Conservation (phyloP, 2,113 vertebrate genomes). For the Gymnocephalus cernua region DNA sequence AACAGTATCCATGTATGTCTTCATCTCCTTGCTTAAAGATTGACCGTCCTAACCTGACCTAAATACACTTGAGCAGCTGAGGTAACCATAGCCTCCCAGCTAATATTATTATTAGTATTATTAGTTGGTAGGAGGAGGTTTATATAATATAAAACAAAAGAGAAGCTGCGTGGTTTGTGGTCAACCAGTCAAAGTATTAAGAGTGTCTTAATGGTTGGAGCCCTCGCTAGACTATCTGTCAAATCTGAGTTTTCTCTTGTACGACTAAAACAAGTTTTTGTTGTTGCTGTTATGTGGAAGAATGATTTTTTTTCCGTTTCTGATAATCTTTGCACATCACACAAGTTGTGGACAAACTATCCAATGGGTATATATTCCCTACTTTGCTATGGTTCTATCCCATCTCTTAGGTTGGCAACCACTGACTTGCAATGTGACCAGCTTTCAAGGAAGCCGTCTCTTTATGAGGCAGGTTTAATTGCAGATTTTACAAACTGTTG, state of each 20-base stretch:
- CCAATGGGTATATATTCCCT: too few relatives aligned
- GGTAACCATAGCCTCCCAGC: background rate
- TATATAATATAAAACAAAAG: background rate
- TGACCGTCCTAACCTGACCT: background rate
- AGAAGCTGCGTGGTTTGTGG: conserved; percentile 3
- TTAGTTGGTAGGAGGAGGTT: background rate
- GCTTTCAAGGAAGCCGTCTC: background rate
- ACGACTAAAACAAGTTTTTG: background rate
- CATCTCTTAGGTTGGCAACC: too few relatives aligned
- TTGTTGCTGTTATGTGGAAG: background rate
- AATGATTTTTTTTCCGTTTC: background rate
- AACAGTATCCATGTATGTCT: background rate
- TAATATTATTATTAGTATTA: background rate
- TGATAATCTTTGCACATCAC: background rate
- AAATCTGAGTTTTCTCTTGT: too few relatives aligned
- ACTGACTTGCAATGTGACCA: background rate
- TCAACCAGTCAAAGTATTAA: conserved; percentile 8
- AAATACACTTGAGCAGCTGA: background rate
- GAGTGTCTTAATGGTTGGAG: background rate
- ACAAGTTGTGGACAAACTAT: background rate
- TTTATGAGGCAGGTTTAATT: conserved; percentile 1
- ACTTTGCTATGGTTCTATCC: too few relatives aligned
- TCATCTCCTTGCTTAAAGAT: background rate
- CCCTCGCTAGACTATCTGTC: background rate
- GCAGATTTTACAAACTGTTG: conserved; percentile 3